Evolutionary conservation across 2,888 invertebrate genomes (phyloP).

Genomic region (Stegophylla sp.): DNA sequence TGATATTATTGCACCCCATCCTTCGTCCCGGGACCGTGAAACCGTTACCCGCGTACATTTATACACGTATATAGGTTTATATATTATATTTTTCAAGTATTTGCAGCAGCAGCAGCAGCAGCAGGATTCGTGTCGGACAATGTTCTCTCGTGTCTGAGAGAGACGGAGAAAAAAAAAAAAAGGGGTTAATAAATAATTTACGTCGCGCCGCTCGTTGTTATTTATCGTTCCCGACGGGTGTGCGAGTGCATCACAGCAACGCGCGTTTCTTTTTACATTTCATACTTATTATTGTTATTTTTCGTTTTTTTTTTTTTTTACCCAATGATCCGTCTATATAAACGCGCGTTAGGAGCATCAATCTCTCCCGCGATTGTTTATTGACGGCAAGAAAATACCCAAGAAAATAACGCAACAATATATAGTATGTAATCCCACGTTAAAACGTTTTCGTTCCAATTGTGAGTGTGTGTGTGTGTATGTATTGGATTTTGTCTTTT

Average conservation of each 20-base stretch:
- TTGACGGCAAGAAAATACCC: conserved; percentile 45
- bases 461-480: not conserved
- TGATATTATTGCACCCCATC: not conserved
- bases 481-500: no score
- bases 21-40: not conserved
- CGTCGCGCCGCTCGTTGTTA: conserved; percentile 17
- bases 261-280: no score
- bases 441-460: not conserved
- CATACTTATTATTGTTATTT: no score
- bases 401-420: not conserved
- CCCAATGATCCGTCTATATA: no score
- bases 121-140: conserved; percentile 11
- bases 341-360: no score
- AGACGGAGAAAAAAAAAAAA: not conserved
- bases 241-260: no score
- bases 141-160: not conserved
- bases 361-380: conserved; percentile 11
- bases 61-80: not conserved
- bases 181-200: conserved; percentile 32
- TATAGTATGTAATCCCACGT: no score
- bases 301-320: no score
- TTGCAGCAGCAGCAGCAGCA: no score
- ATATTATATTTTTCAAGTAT: not conserved
- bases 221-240: not conserved
- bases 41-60: not conserved